Conservation (phyloP, 2,888 invertebrate genomes). For the Diarsia brunnea region DNA sequence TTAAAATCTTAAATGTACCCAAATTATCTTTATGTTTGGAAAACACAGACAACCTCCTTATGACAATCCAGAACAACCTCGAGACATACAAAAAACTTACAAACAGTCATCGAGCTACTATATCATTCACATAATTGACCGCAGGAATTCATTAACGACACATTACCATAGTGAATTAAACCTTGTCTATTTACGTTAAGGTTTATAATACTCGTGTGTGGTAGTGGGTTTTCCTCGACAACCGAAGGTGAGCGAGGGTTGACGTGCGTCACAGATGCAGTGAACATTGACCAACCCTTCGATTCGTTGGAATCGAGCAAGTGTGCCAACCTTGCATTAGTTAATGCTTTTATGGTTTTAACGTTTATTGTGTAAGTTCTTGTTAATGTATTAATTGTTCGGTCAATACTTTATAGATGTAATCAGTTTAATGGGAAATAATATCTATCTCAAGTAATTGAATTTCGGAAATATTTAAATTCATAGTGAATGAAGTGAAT, state of each 20-base stretch:
- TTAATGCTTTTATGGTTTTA: constrained; percentile 40
- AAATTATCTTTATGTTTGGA: neutral
- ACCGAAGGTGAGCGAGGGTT: constrained; percentile 81
- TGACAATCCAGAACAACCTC: constrained; percentile 43
- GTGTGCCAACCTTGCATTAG: constrained; percentile 55
- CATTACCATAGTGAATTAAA: constrained; percentile 59
- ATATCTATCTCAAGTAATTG: no score
- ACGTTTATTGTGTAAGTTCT: constrained; percentile 16
- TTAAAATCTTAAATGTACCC: no score
- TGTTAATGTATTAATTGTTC: neutral
- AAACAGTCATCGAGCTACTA: constrained; percentile 66
- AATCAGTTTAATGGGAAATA: neutral
- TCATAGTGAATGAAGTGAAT: neutral
- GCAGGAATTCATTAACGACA: constrained; percentile 73
- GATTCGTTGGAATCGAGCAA: constrained; percentile 66
- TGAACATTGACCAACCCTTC: constrained; percentile 74
- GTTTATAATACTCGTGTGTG: constrained; percentile 58
- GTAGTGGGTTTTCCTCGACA: constrained; percentile 79
- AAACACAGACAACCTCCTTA: neutral
- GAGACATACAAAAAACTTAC: constrained; percentile 58
- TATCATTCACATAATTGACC: constrained; percentile 70
- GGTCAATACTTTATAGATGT: neutral
- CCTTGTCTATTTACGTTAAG: constrained; percentile 61
- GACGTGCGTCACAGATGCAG: constrained; percentile 78
- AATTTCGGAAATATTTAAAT: neutral